Conservation (phyloP, 2,797 vertebrate genomes). For the Myripristis murdjan region DNA sequence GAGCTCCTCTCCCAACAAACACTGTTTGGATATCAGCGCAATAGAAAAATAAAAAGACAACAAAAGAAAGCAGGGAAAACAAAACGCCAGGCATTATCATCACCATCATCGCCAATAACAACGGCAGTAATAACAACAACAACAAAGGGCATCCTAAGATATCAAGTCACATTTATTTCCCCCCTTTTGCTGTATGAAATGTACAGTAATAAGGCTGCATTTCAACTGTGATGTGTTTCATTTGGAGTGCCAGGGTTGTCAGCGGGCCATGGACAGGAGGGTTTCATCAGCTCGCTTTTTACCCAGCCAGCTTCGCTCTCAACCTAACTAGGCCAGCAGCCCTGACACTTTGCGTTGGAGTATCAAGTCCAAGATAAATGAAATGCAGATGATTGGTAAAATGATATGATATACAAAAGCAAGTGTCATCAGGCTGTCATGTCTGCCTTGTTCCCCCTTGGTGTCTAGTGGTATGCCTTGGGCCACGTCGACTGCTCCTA, state of each 20-base stretch:
- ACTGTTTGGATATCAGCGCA: slow-evolving; percentile 49
- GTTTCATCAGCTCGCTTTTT: slow-evolving; percentile 83
- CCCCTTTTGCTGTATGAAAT: slow-evolving; percentile 72
- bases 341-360: slow-evolving; percentile 79
- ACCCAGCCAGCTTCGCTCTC: slow-evolving; percentile 73
- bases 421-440: slow-evolving; percentile 82
- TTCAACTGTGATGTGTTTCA: slow-evolving; percentile 71
- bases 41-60: slow-evolving; percentile 59
- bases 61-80: slow-evolving; percentile 66
- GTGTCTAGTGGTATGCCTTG: slow-evolving; percentile 75
- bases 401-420: slow-evolving; percentile 85
- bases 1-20: slow-evolving; percentile 62
- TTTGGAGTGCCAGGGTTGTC: slow-evolving; percentile 75
- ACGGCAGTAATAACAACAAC: slow-evolving; percentile 69
- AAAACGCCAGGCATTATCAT: slow-evolving; percentile 72
- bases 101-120: slow-evolving; percentile 77
- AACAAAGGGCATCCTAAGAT: slow-evolving; percentile 78
- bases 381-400: slow-evolving; percentile 87
- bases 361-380: slow-evolving; percentile 76
- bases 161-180: slow-evolving; percentile 82
- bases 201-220: slow-evolving; percentile 76
- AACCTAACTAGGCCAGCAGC: slow-evolving; percentile 82
- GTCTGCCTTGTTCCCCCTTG: slow-evolving; percentile 72
- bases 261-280: slow-evolving; percentile 71
- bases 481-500: slow-evolving; percentile 61